Percentiles rank a stretch among this genome's conserved stretches.
Evolutionary conservation across 2,888 invertebrate species (phyloP).

Genomic region (Argyra leucocephala): DNA sequence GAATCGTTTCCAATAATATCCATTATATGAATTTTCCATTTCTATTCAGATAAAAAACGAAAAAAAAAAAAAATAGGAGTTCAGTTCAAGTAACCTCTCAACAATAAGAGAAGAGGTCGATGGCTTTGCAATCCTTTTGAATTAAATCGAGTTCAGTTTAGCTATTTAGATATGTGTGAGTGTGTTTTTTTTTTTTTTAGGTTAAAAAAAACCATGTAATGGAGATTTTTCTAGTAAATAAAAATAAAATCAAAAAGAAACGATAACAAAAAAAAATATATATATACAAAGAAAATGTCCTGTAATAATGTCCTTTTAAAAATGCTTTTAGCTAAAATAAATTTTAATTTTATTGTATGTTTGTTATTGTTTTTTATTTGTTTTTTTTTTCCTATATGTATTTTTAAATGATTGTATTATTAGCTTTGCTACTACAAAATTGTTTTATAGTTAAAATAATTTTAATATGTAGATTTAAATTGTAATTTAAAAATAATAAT

Average conservation of each 20-base stretch:
- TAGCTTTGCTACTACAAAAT: too few species aligned
- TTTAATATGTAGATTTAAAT: too few species aligned
- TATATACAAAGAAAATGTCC: background rate
- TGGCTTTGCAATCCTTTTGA: background rate
- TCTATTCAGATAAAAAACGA: background rate
- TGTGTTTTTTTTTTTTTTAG: background rate
- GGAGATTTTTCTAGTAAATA: background rate
- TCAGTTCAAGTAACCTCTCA: too few species aligned
- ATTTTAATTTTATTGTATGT: background rate
- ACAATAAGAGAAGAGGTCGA: background rate
- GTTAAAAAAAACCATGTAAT: background rate
- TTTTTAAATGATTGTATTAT: too few species aligned
- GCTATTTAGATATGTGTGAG: background rate
- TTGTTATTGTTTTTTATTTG: too few species aligned
- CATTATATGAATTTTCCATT: background rate
- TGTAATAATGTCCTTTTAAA: constrained; percentile 4
- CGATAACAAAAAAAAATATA: background rate
- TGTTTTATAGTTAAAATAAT: too few species aligned
- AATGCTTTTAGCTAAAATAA: constrained; percentile 6
- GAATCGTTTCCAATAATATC: too few species aligned
- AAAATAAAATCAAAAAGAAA: background rate
- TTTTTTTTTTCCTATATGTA: too few species aligned
- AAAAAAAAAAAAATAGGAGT: too few species aligned
- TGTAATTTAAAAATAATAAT: too few species aligned
- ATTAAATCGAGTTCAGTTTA: background rate